Evolutionary conservation across 2,797 vertebrate species (phyloP).

Genomic region (Lates japonicus): DNA sequence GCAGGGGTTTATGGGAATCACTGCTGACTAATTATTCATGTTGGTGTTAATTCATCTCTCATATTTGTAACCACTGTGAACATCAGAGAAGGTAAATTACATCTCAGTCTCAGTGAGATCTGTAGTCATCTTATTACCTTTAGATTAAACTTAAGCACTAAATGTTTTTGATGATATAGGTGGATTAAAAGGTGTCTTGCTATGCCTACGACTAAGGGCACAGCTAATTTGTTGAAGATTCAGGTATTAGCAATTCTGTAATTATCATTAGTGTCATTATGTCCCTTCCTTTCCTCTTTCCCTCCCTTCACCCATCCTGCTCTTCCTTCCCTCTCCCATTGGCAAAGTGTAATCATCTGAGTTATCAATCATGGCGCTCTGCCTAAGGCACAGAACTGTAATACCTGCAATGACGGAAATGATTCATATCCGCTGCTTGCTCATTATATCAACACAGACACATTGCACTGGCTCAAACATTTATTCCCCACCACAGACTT

Average conservation of each 20-base stretch:
- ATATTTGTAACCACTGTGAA: not conserved
- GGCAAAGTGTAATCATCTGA: conserved; percentile 74
- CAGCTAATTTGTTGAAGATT: conserved; percentile 49
- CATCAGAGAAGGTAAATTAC: not conserved
- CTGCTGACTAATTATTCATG: not conserved
- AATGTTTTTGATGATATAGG: conserved; percentile 11
- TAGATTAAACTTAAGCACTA: conserved; percentile 1
- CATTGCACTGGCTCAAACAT: conserved; percentile 32
- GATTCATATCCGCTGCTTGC: conserved; percentile 66
- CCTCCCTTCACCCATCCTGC: conserved; percentile 41
- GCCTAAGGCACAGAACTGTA: conserved; percentile 60
- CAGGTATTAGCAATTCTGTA: conserved; percentile 73
- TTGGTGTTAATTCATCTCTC: not conserved
- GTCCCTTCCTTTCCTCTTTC: conserved; percentile 51
- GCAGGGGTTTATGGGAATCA: not conserved
- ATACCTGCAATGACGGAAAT: conserved; percentile 72
- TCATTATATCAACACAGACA: conserved; percentile 66
- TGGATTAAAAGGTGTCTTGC: conserved; percentile 28
- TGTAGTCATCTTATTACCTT: not conserved
- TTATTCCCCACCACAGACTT: conserved; percentile 32
- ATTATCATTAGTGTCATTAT: conserved; percentile 77
- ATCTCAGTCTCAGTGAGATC: not conserved
- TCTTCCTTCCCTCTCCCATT: conserved; percentile 60
- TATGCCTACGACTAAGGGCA: conserved; percentile 26
- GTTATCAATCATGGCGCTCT: conserved; percentile 72